Evolutionary conservation across 2,888 invertebrate genomes (phyloP), one percentile per base, ranked within the genome.

Genomic region (Boloria euphrosyne): DNA sequence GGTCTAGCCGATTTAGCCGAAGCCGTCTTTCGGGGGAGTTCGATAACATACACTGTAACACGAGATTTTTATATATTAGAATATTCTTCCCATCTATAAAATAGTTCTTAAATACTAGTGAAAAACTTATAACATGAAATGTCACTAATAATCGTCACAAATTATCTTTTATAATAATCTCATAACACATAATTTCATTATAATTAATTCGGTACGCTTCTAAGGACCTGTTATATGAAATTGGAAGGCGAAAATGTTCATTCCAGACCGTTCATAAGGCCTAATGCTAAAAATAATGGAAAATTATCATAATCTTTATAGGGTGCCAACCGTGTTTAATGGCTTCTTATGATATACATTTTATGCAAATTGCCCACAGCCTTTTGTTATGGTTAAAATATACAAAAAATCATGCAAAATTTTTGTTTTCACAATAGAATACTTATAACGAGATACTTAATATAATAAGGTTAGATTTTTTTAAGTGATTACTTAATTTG

Each of bases 231-330:
- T 46, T 44, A 52, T 66, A 55, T 59, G 46, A 66, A 52, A 62
- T 62, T 65, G 62, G 66, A 22, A 57, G 62, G n/a, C 59, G 38
- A 47, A 62, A 62, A 65, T 58, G 44, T 55, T 55, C 55, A 66
- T 63, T 69, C 51, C 54, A 54, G 51, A 22, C 57, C 13, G 52
- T 63, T 63, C 55, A 52, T 63, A 60, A 46, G 59, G 47, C 66
- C 38, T 68, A 62, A 70, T 63, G 61, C 51, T 55, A 61, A 63
- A 68, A 60, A 62, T 63, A 66, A 69, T 63, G 51, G 62, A 64
- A 68, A 43, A 62, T 68, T 62, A 68, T 61, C 66, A 66, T 70
- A 66, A 68, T 66, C 58, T 65, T 68, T 65, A 62, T 58, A 61
- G 61, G 54, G 64, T 60, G 62, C 55, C 44, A 54, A 64, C 31